Base-by-base conservation (phyloP, 2,797 vertebrate genomes). In the Champsocephalus gunnari region DNA sequence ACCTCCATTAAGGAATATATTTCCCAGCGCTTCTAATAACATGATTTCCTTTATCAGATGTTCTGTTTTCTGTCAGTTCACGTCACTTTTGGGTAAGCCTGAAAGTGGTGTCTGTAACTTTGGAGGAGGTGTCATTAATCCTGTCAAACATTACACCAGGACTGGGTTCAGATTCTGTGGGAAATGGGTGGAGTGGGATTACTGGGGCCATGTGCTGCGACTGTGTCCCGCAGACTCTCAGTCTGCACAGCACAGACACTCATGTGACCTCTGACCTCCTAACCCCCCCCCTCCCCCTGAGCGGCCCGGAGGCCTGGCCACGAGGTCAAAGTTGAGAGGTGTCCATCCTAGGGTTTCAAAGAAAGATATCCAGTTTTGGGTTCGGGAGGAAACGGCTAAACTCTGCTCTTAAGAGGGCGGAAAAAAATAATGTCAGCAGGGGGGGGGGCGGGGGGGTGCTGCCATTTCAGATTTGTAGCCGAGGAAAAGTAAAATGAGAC, bases 201-300 rank as follows among this genome's bases (percentile, higher is more conserved):
- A 92, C 88, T 66, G 81, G 60, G 84, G 87, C 89, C 87, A 88
- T 89, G 84, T 90, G 90, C 88, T 85, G 70, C 45, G 28, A 88
- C 89, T 89, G 77, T 62, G 88, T 87, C 77, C 89, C 55, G 79
- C 88, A 95, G 94, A 94, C 94, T 89, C 81, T 84, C 80, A 91
- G 95, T 94, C 94, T 95, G 89, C 91, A 80, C 86, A 73, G 77
- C 84, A 80, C 77, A 90, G 92, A 90, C 90, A 84, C 86, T 83
- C 85, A 79, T 75, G 72, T 73, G 84, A 88, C 90, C 90, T 75
- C 73, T 80, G 86, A 91, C 91, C 93, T 84, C 62, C 75, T 84
- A 87, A 79, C 48, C 28, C 79, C 82, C 73, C 54, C 44, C 67
- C 50, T n/a, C 59, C 59, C 45, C 19, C 80, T 62, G 83, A 90